Base-by-base conservation (phyloP, 2,888 invertebrate genomes). In the Sabatieria punctata region DNA sequence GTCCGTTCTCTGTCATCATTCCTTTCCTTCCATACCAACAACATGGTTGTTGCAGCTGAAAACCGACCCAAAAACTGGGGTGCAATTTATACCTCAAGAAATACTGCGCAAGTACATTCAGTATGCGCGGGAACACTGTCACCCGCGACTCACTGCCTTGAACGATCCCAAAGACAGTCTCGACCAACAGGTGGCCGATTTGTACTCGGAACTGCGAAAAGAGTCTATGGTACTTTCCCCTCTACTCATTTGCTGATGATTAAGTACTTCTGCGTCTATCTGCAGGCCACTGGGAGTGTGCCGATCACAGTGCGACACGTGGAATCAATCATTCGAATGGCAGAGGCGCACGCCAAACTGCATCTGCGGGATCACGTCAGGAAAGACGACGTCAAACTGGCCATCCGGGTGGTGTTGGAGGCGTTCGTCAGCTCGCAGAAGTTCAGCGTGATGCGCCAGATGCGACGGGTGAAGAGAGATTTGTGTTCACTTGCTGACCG, bases 351-450 rank as follows among this genome's bases (percentile, higher is more conserved):
- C 70, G 95, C 97, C 0, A 79, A 84, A 51, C 83, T 99, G 77
- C 91, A 95, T 71, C 73, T 99, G 23, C 76, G 95, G 0, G 86
- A 88, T 4, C 73, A 77, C 53, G 72, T 73, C 18, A 69, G 66
- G 48, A 95, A 97, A 60, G 83, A 82, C 50, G 97, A 99, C 68
- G 88, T 99, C 11, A 89, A 91, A 69, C 81, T 93, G 77, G 91
- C 97, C 26, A 89, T 95, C 51, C 74, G 89, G 47, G 85, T 91
- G 73, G 85, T 89, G 80, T 74, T 99, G 46, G 95, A 99, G 68
- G 89, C 89, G 65, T 99, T 99, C 71, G 85, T 99, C 46, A 85
- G 86, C 57, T 93, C 97, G 0, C 97, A 99, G 71, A 99, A 97
- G 68, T 93, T 85, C 74, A 85, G 86, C 61, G 85, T 97, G 25